These are phyloP conservation scores for Thalpophila matura DNA, from an alignment of 2,888 invertebrate species.

Conservation along the genomic window DNA sequence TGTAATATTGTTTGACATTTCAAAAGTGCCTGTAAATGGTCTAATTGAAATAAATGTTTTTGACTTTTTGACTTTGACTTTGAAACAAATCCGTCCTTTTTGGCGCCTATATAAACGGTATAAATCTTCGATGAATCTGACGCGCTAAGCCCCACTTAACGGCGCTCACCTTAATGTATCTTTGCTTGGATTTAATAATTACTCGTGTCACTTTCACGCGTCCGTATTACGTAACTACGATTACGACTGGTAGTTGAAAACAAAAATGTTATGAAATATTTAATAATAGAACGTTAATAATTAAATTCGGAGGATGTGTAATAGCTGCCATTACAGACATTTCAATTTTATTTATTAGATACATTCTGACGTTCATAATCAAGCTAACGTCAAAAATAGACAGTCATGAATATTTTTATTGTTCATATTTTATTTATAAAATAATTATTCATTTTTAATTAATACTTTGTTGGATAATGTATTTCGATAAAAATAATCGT, in stretches of 20 bases:
- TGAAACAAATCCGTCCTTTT: slow-evolving; percentile 56
- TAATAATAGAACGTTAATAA: not conserved
- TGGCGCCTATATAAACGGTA: slow-evolving; percentile 45
- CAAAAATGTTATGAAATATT: not conserved
- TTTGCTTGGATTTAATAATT: slow-evolving; percentile 68
- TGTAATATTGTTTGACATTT: too few species aligned
- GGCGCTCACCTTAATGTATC: slow-evolving; percentile 66
- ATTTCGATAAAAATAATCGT: too few species aligned
- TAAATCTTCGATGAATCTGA: slow-evolving; percentile 60
- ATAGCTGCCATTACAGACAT: not conserved
- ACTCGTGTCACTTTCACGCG: slow-evolving; percentile 66
- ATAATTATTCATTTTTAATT: too few species aligned
- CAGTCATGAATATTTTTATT: slow-evolving; percentile 17
- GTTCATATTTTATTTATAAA: not conserved
- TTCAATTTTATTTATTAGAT: slow-evolving; percentile 2
- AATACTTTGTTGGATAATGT: too few species aligned
- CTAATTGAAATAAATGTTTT: too few species aligned
- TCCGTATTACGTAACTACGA: slow-evolving; percentile 54
- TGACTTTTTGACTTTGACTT: too few species aligned
- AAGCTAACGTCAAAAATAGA: not conserved
- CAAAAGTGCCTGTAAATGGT: too few species aligned
- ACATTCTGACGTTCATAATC: not conserved
- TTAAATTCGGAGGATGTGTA: not conserved
- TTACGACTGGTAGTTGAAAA: slow-evolving; percentile 42
- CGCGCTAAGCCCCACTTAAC: slow-evolving; percentile 63